Conservation (phyloP, 2,797 vertebrate species). For the Chaetodon trifasciatus region DNA sequence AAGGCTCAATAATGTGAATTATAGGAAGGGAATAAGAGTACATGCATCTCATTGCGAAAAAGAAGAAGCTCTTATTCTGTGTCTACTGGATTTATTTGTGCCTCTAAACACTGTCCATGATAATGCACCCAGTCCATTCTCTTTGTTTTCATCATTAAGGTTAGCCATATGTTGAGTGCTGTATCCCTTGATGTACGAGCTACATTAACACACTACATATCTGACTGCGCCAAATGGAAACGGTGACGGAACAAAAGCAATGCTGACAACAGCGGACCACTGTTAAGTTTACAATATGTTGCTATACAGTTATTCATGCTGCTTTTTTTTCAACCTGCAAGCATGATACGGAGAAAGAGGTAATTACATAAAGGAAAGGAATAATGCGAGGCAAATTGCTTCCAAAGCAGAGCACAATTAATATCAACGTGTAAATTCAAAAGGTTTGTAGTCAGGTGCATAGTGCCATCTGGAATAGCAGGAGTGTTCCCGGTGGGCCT, state of each 20-base stretch:
- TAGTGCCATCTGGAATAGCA: constrained; percentile 61
- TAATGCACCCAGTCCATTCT: constrained; percentile 48
- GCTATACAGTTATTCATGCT: constrained; percentile 20
- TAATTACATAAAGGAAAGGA: constrained; percentile 17
- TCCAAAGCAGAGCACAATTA: constrained; percentile 26
- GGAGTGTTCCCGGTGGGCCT: constrained; percentile 38
- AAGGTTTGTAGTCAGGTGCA: constrained; percentile 55
- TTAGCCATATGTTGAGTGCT: constrained; percentile 52
- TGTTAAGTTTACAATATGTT: constrained; percentile 16
- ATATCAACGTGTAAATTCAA: constrained; percentile 44
- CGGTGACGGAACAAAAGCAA: constrained; percentile 22
- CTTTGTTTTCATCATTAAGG: constrained; percentile 56
- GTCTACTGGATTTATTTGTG: constrained; percentile 42
- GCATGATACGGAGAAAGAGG: not conserved
- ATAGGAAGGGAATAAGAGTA: constrained; percentile 33
- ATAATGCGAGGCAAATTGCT: constrained; percentile 29
- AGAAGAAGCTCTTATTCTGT: constrained; percentile 25
- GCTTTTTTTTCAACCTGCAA: constrained; percentile 28
- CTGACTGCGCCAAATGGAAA: constrained; percentile 50
- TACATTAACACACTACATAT: constrained; percentile 54
- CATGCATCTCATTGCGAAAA: constrained; percentile 17
- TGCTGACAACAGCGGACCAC: constrained; percentile 33
- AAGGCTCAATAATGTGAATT: constrained; percentile 42
- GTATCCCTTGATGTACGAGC: constrained; percentile 58
- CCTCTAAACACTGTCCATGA: constrained; percentile 28